Evolutionary conservation across 2,797 vertebrate species (phyloP), one percentile per base, ranked within the genome.

Genomic region (Poecilia wingei): DNA sequence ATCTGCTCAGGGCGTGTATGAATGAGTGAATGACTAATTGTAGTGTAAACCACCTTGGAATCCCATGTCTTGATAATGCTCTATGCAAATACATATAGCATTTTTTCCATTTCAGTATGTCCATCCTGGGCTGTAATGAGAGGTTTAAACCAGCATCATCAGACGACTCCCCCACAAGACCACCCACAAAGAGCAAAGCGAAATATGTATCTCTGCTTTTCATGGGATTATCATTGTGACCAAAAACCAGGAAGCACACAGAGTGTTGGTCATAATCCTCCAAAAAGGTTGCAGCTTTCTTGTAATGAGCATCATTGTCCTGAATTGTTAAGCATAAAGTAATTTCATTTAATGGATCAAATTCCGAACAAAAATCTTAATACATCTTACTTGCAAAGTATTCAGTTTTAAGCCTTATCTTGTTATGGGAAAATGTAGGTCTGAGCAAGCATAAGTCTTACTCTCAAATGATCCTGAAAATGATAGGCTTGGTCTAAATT

Each of bases 391-490:
- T 36, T 20, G 33, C 16, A 39, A 33, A 25, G 64, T 39, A 12
- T 68, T 68, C 20, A 68, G 5, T 9, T 68, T 68, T 20, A 68
- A 41, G 36, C 36, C 33, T 68, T 68, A 68, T 68, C 64, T 36
- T 9, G 22, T 66, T 66, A 41, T 68, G 83, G 66, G 74, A 83
- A 86, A 86, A 86, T 82, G 72, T 69, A 76, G 72, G 77, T 79
- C 36, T 43, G 68, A 85, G 81, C 82, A 84, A 93, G 86, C 77
- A 84, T 70, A 75, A 76, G 78, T 82, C 90, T 88, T 77, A 76
- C 79, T 90, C 82, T 86, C 66, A 90, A 94, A 93, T 89, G 88
- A 91, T 91, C 86, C 91, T 88, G 88, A 91, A 94, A 93, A 95
- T 93, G 88, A 92, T 81, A 78, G 86, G 69, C 75, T 74, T 47